Evolutionary conservation across 2,888 invertebrate species (phyloP), one percentile per base, ranked within the genome.

Genomic region (Leucophenga maculata): DNA sequence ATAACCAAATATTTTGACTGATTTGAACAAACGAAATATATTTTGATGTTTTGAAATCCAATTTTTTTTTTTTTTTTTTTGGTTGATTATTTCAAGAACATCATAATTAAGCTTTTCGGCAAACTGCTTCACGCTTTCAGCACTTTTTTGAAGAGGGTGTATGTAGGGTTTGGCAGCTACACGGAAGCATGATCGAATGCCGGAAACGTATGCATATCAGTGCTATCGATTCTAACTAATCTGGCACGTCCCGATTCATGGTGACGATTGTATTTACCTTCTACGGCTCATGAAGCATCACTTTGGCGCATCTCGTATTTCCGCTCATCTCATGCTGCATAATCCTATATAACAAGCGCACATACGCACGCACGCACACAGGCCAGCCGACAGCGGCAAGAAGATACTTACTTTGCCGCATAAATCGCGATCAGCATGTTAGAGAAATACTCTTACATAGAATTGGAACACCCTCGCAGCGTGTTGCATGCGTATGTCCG

Each of bases 231-330:
- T 50, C 20, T 16, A 39, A 20, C 44, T 54, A 66, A 54, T 26
- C 55, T 68, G 59, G 39, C 60, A 54, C 59, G 39, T 48, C 64
- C 55, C 31, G 46, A n/a, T 62, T 48, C 48, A 26, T 39, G 39
- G 8, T 39, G 39, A 11, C 39, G 39, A 39, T 39, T 39, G 39
- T 39, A 39, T 39, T 39, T 39, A 39, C 39, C 8, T 74, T 74
- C 60, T 73, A 69, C 66, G 80, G 77, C 82, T 79, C 80, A 80
- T 83, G 79, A 62, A 82, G 75, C 74, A 39, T 39, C 39, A 11
- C 79, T 73, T 79, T 75, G 80, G 74, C 75, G 80, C 39, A 39
- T 82, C 77, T 82, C 82, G 80, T 82, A 72, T 80, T 78, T 83
- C 82, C 80, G 74, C 20, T 59, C 70, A 59, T 48, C 20, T 59